Conservation (phyloP, 2,888 invertebrate genomes). For the Orthosia cruda region DNA sequence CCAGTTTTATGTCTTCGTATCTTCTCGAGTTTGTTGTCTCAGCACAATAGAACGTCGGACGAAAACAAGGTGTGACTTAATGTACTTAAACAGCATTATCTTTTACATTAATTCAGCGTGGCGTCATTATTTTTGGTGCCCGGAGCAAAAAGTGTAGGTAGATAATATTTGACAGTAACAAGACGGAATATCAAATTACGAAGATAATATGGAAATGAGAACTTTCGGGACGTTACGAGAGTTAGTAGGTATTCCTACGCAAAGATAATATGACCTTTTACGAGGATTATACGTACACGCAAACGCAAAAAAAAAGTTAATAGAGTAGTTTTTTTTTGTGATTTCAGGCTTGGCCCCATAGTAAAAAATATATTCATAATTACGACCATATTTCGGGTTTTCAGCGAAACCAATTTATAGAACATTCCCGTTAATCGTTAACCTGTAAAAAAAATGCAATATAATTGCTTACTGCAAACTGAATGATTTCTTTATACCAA, state of each 20-base stretch:
- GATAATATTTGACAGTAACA: constrained; percentile 30
- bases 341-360: neutral
- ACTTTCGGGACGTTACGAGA: neutral
- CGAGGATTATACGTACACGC: too few species aligned
- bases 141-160: constrained; percentile 7
- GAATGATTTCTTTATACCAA: too few species aligned
- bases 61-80: constrained; percentile 32
- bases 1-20: constrained; percentile 62
- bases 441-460: too few species aligned
- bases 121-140: too few species aligned
- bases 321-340: neutral
- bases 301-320: too few species aligned
- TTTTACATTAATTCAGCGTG: constrained; percentile 22
- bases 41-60: constrained; percentile 29
- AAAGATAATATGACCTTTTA: neutral
- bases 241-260: neutral
- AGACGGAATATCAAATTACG: constrained; percentile 35
- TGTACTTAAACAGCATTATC: constrained; percentile 31
- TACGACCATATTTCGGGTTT: too few species aligned
- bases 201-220: constrained; percentile 6
- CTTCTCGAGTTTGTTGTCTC: constrained; percentile 43
- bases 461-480: too few species aligned
- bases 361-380: neutral
- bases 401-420: too few species aligned
- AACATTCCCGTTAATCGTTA: too few species aligned